Evolutionary conservation across 2,888 invertebrate genomes (phyloP).

Genomic region (Macropis europaea): DNA sequence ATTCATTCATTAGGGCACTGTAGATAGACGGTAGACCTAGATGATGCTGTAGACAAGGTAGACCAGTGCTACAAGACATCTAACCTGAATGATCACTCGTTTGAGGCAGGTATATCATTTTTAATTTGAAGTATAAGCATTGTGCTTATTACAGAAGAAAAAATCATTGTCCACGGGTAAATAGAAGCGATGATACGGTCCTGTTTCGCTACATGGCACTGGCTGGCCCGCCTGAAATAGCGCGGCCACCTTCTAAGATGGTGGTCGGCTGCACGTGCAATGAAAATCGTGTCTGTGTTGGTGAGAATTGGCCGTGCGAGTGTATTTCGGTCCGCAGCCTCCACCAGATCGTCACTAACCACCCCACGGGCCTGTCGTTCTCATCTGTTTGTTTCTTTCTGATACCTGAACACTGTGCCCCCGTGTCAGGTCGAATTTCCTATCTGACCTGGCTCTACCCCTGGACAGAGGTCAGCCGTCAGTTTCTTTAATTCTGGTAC

Average conservation of each 20-base stretch:
- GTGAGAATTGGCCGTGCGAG: constrained; percentile 72
- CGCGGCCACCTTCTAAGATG: constrained; percentile 67
- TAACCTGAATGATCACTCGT: too few relatives aligned
- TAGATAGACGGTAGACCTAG: too few relatives aligned
- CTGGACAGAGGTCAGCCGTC: too few relatives aligned
- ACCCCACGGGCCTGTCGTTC: constrained; percentile 56
- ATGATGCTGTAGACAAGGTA: too few relatives aligned
- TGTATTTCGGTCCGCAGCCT: constrained; percentile 74
- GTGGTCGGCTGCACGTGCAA: constrained; percentile 64
- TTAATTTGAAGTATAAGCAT: not conserved
- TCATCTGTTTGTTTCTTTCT: constrained; percentile 40
- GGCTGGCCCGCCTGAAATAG: constrained; percentile 76
- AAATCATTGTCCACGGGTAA: constrained; percentile 29
- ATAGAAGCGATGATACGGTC: constrained; percentile 57
- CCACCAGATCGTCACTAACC: constrained; percentile 60
- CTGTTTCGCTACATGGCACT: constrained; percentile 68
- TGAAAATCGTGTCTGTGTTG: constrained; percentile 45
- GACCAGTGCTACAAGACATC: too few relatives aligned
- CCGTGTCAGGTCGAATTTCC: constrained; percentile 19
- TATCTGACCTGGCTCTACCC: constrained; percentile 14
- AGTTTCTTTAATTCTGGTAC: too few relatives aligned
- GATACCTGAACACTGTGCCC: constrained; percentile 22
- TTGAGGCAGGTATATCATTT: too few relatives aligned
- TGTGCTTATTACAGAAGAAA: not conserved
- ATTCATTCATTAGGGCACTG: too few relatives aligned